These are phyloP conservation scores for Antennarius striatus DNA, from an alignment of 2,113 vertebrate species.

Conservation along the genomic window DNA sequence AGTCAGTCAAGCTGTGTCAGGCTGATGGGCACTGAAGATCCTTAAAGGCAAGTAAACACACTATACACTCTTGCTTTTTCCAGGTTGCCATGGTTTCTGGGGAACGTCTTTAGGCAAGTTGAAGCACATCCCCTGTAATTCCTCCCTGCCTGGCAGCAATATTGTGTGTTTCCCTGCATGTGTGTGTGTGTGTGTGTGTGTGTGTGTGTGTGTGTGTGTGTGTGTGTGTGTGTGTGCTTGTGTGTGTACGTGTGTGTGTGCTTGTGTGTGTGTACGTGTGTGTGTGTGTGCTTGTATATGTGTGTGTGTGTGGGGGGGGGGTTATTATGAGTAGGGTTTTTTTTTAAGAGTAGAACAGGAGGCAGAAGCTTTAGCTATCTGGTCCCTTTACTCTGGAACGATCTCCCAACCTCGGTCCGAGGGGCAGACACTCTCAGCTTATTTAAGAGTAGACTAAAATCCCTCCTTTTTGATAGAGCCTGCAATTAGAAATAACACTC, in stretches of 20 bases:
- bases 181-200: slow-evolving; percentile 4
- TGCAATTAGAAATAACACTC: too few species aligned
- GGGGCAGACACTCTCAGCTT: too few species aligned
- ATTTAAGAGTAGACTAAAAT: too few species aligned
- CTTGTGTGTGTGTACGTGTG: slow-evolving; percentile 16
- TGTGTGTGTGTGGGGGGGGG: too few species aligned
- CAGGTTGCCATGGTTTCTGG: slow-evolving; percentile 77
- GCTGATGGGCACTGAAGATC: slow-evolving; percentile 71
- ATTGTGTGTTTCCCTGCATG: slow-evolving; percentile 6
- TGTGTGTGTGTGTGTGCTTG: slow-evolving; percentile 24
- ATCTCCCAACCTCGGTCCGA: too few species aligned
- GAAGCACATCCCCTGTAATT: slow-evolving; percentile 71
- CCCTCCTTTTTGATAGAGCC: too few species aligned
- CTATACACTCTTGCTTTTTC: slow-evolving; percentile 52
- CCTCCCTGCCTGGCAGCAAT: slow-evolving; percentile 69
- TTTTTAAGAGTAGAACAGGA: too few species aligned
- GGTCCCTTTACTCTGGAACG: too few species aligned
- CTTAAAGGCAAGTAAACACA: slow-evolving; percentile 70
- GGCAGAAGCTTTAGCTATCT: too few species aligned
- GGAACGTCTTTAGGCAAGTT: slow-evolving; percentile 75
- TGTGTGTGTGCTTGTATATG: slow-evolving; percentile 15
- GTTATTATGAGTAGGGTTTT: too few species aligned
- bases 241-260: slow-evolving; percentile 15
- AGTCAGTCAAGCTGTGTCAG: slow-evolving; percentile 50
- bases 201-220: slow-evolving; percentile 30